Evolutionary conservation across 1,140 invertebrate species (phyloP), one percentile per base, ranked within the genome.

Genomic region (Drosophila bifasciata): DNA sequence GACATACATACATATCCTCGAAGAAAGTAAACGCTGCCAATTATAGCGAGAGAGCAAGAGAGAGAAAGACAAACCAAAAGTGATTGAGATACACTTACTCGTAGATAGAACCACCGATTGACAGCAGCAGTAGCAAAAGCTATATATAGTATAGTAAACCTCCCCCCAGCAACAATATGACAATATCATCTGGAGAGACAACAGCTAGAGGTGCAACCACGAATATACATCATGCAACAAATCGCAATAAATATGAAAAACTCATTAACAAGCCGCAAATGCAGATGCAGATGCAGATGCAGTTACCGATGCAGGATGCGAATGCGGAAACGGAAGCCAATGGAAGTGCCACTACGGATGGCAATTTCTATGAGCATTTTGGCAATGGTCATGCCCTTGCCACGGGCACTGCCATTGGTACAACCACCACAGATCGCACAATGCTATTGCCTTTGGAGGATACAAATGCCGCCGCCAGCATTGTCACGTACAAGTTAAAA

Each of bases 181-280:
- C 85, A 89, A 89, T 89, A 89, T 89, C 85, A 78, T 56, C 59
- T 36, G 32, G 32, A 60, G 51, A 61, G 63, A 43, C 57, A 48
- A 52, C 68, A 64, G 41, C 51, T 51, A 19, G 59, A 61, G 16
- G 25, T 64, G 13, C 44, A 48, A 39, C 52, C 61, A 36, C 58
- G 67, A 49, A 56, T 57, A 23, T 69, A 69, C 13, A 55, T 43
- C 66, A 16, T 48, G 32, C 67, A 67, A 46, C 77, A 76, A 89
- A 79, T 81, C 73, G 81, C 36, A 89, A 84, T 21, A 89, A 89
- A 89, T 90, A 86, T 86, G 86, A 90, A 86, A 85, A 83, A 77
- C 88, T 90, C 80, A 90, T 88, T 88, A 88, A 67, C 76, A 79
- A 89, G 66, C 75, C 88, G 70, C 83, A 83, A 70, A 62, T 79